These are phyloP conservation scores for Gallinago undulata DNA, from an alignment of 2,113 vertebrate genomes.

Conservation along the genomic window DNA sequence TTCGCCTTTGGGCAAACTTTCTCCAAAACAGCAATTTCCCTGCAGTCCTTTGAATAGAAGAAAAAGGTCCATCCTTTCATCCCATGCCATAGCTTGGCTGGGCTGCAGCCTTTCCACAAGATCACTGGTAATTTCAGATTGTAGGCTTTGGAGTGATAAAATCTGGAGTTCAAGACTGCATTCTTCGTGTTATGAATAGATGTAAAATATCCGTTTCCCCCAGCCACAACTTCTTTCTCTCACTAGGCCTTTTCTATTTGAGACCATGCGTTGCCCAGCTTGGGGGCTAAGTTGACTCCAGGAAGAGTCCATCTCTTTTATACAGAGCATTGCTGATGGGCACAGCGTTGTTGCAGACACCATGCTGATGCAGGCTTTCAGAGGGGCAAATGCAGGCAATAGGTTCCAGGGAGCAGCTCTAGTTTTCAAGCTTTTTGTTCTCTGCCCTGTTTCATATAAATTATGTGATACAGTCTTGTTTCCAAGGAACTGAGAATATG, in stretches of 20 bases:
- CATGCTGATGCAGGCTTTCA: not conserved
- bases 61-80: not conserved
- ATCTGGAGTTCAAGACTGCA: not conserved
- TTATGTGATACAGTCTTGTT: not conserved
- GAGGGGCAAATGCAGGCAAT: not conserved
- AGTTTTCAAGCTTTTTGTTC: not conserved
- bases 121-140: not conserved
- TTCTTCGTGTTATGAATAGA: not conserved
- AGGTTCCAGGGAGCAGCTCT: not conserved
- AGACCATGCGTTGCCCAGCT: not conserved
- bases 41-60: not conserved
- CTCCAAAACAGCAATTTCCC: not conserved
- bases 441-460: not conserved
- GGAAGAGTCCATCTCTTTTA: not conserved
- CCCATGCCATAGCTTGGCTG: not conserved
- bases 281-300: not conserved
- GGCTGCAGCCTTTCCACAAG: not conserved
- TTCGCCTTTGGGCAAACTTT: not conserved
- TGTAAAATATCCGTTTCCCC: not conserved
- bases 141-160: not conserved
- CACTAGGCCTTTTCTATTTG: not conserved
- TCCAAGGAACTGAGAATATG: not conserved
- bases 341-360: not conserved
- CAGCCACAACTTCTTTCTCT: not conserved
- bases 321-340: not conserved